phyloP scores from a whole-genome alignment of 2,797 vertebrate genomes.

The Leucoraja ocellata region DNA sequence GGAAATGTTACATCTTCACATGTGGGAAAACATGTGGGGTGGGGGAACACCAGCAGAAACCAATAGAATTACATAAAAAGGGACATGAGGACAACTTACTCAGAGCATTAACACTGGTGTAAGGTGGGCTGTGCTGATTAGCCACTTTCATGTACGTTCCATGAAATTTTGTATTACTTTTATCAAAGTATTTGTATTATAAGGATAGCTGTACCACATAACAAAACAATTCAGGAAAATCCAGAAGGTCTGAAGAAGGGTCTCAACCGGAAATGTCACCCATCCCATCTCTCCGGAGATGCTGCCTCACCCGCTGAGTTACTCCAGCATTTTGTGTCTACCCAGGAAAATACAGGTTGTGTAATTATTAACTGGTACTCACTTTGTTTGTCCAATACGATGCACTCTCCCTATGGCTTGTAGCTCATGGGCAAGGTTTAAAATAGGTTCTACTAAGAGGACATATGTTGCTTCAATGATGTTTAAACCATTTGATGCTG shows the following conservation, averaged over 20 bases:
- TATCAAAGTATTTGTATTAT: no score
- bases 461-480: conserved; percentile 97
- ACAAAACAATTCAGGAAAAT: not conserved
- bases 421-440: conserved; percentile 92
- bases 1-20: no score
- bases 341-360: not conserved
- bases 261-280: no score
- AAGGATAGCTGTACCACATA: not conserved
- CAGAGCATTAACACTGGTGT: not conserved
- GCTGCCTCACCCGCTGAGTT: no score
- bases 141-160: not conserved
- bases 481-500: conserved; percentile 92
- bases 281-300: no score
- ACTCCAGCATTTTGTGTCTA: no score
- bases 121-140: not conserved
- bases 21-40: not conserved
- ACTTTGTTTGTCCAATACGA: conserved; percentile 96
- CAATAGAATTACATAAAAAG: not conserved
- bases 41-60: no score
- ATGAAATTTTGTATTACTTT: not conserved
- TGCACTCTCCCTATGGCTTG: conserved; percentile 96
- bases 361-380: conserved; percentile 44
- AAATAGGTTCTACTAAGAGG: conserved; percentile 88
- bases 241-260: no score
- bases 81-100: not conserved